Percentiles rank a stretch among this genome's conserved stretches.
These are phyloP conservation scores for Suncus etruscus DNA, from an alignment of 2,113 vertebrate genomes.

Conservation along the genomic window DNA sequence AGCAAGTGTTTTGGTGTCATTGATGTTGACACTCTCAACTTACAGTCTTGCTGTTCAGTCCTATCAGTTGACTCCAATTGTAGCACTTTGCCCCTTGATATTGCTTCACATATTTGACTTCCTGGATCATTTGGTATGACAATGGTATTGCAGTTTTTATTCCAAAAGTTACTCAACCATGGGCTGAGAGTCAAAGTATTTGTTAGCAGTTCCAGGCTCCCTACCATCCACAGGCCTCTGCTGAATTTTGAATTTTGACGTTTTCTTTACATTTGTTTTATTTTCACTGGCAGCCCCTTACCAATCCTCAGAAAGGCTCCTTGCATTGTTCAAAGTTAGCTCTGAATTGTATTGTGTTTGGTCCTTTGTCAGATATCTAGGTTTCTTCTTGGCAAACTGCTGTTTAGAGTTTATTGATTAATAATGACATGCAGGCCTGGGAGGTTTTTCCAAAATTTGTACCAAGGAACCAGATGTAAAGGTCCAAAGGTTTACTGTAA, in stretches of 20 bases:
- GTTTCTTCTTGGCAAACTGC: constrained; percentile 10
- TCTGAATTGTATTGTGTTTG: not conserved
- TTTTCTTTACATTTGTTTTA: constrained; percentile 44
- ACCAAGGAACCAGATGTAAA: not conserved
- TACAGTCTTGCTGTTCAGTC: constrained; percentile 9
- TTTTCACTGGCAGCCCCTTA: constrained; percentile 62
- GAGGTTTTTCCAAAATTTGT: not conserved
- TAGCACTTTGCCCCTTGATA: constrained; percentile 37
- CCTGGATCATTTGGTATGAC: constrained; percentile 37
- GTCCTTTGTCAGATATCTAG: not conserved
- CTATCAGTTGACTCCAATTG: constrained; percentile 29
- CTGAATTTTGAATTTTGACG: constrained; percentile 34
- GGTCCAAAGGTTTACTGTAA: not conserved
- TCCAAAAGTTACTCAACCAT: constrained; percentile 51
- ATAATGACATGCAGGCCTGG: not conserved
- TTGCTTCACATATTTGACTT: constrained; percentile 38
- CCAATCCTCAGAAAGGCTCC: constrained; percentile 9
- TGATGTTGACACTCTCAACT: constrained; percentile 40
- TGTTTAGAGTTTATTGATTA: not conserved
- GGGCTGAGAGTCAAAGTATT: constrained; percentile 54
- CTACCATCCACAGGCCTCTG: constrained; percentile 42
- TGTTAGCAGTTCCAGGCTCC: constrained; percentile 35
- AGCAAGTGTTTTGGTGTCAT: not conserved
- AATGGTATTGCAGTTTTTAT: constrained; percentile 46
- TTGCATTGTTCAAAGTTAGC: not conserved